Evolutionary conservation across 37 sponge, comb jelly and placozoan genomes (phyloP), one percentile per base, ranked within the genome.

Genomic region (Diacarnus erythraeanus): DNA sequence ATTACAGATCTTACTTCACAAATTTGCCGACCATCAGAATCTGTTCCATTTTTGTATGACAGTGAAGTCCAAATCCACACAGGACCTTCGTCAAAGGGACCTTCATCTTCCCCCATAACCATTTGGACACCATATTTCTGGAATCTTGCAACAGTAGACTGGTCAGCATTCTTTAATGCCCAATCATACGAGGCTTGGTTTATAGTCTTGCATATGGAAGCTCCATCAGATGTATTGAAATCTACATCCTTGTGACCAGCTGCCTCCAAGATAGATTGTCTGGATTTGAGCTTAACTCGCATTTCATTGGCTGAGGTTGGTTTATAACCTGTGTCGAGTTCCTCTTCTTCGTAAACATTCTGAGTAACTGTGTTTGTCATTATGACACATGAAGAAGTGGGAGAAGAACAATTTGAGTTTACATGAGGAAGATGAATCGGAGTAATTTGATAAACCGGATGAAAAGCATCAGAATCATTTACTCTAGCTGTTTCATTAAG

Each of bases 31-130:
- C 94, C 94, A 54, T 66, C 57, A 12, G 70, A 57, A 37, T 83
- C 64, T 43, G 39, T 82, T 22, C 61, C 64, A 42, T 85, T 54
- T 1, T 20, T 80, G 74, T 83, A 91, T 34, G 88, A 38, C 44
- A 94, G 72, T 2, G 75, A 59, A n/a, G 37, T 76, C 81, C 72
- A 88, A 42, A 91, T 91, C 91, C 91, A 94, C 61, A 84, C 43
- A 34, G 95, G 95, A 10, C 91, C 91, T 47, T 56, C 89, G 76
- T 93, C 89, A 70, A 84, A 94, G 3, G 95, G 91, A 0, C 95
- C 95, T 70, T 73, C 70, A 57, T 94, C 95, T 38, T 87, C 80
- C 0, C 85, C 95, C 87, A 94, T 87, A 0, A 87, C 80, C 80
- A 87, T 81, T 27, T 77, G 89, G 0, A 76, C 88, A n/a, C 95